Conservation (phyloP, 2,797 vertebrate species). For the Anabas testudineus region DNA sequence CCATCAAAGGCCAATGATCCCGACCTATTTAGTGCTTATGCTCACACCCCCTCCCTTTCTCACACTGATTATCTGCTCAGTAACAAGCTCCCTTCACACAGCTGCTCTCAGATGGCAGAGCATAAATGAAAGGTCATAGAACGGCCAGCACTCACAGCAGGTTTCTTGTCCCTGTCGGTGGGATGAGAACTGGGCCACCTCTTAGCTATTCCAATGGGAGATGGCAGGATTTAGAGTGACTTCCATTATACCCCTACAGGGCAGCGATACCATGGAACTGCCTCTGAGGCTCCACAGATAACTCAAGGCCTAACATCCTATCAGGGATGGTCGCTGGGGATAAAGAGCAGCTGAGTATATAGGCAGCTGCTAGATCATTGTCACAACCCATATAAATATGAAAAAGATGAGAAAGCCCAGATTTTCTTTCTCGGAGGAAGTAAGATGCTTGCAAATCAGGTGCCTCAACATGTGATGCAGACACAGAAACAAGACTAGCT, state of each 20-base stretch:
- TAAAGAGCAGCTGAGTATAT: conserved; percentile 48
- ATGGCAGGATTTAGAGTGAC: conserved; percentile 51
- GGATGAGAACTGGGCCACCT: conserved; percentile 55
- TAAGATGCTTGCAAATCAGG: too few species aligned
- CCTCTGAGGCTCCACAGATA: conserved; percentile 32
- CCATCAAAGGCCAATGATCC: conserved; percentile 51
- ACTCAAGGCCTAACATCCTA: conserved; percentile 26
- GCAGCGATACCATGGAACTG: conserved; percentile 16
- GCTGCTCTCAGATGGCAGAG: conserved; percentile 75
- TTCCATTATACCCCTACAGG: conserved; percentile 12
- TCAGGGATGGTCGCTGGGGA: conserved; percentile 20
- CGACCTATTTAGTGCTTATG: conserved; percentile 61
- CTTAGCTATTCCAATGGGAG: conserved; percentile 54
- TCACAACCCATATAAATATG: conserved; percentile 16
- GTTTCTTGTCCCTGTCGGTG: conserved; percentile 49
- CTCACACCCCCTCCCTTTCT: conserved; percentile 27
- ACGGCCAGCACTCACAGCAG: conserved; percentile 54
- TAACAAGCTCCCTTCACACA: conserved; percentile 76
- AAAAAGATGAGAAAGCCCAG: too few species aligned
- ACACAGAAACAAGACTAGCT: too few species aligned
- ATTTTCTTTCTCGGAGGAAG: too few species aligned
- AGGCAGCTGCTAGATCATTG: conserved; percentile 62
- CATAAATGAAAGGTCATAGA: conserved; percentile 64
- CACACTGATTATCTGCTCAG: conserved; percentile 77
- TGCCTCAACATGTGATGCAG: too few species aligned